Percentiles rank a stretch among this genome's conserved stretches.
phyloP scores from a whole-genome alignment of 1,140 invertebrate genomes.

The Aphis gossypii region DNA sequence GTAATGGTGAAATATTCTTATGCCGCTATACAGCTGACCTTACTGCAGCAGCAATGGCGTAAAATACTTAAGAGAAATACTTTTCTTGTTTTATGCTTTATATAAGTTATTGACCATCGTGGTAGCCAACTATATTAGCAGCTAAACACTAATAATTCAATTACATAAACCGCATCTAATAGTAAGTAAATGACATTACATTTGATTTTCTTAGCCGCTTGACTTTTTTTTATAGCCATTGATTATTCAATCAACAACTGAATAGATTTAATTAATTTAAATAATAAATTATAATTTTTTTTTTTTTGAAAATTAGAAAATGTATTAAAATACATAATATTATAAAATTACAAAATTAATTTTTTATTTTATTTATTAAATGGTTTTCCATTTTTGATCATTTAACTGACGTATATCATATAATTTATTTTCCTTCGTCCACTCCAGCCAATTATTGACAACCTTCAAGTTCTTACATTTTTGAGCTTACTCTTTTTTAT shows the following conservation, averaged over 20 bases:
- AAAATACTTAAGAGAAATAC: background rate
- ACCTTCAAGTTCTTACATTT: background rate
- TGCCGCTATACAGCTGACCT: background rate
- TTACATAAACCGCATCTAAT: background rate
- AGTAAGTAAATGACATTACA: background rate
- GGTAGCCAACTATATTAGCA: background rate
- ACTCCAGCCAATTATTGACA: background rate
- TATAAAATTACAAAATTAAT: background rate
- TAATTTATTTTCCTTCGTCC: background rate
- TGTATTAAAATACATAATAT: background rate
- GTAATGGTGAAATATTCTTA: background rate
- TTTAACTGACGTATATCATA: background rate
- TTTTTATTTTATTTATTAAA: background rate
- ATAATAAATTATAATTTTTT: background rate
- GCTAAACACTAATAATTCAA: background rate
- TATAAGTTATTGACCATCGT: background rate
- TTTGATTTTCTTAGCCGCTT: background rate
- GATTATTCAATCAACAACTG: background rate
- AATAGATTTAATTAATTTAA: background rate
- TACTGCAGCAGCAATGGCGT: background rate
- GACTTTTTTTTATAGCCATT: background rate
- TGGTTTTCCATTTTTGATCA: background rate
- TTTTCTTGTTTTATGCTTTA: constrained; percentile 13
- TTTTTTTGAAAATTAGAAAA: background rate
- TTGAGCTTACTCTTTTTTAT: background rate